A percentile compares a stretch with the other conserved stretches of the same genome.
Evolutionary conservation across 2,113 vertebrate genomes (phyloP).

Genomic region (Psittacara wagleri): DNA sequence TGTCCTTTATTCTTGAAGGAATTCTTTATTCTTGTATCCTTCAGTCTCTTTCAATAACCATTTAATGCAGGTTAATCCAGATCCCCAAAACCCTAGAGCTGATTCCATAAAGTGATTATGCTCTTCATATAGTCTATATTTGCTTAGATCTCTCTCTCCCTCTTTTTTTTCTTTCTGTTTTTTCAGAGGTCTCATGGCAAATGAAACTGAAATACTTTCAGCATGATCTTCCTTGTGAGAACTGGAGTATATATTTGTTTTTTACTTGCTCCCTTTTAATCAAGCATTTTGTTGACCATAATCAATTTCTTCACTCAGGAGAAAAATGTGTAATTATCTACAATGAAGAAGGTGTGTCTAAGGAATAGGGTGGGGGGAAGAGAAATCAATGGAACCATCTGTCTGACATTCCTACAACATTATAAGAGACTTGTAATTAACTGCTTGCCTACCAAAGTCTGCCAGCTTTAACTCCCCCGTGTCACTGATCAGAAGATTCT

Average conservation of each 20-base stretch:
- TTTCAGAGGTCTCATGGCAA: neutral
- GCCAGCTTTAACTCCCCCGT: conserved; percentile 96
- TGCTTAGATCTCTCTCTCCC: neutral
- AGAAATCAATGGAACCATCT: conserved; percentile 74
- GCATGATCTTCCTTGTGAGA: neutral
- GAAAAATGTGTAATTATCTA: conserved; percentile 62
- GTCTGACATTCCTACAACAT: conserved; percentile 74
- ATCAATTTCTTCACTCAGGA: conserved; percentile 54
- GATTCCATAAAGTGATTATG: neutral
- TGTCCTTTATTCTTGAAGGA: neutral
- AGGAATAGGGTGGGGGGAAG: conserved; percentile 47
- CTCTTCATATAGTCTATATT: neutral
- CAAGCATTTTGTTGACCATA: conserved; percentile 60
- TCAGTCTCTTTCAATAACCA: neutral
- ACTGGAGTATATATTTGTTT: neutral
- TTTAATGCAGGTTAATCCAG: conserved; percentile 1
- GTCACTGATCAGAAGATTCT: conserved; percentile 97
- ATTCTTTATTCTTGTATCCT: neutral
- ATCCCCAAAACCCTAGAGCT: neutral
- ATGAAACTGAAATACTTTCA: conserved; percentile 8
- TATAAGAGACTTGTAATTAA: conserved; percentile 79
- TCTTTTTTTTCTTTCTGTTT: neutral
- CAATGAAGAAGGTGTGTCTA: conserved; percentile 68
- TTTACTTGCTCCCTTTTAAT: conserved; percentile 35
- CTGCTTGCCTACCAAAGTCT: conserved; percentile 91